Evolutionary conservation across 2,888 invertebrate species (phyloP).

Genomic region (Chymomyza amoena): DNA sequence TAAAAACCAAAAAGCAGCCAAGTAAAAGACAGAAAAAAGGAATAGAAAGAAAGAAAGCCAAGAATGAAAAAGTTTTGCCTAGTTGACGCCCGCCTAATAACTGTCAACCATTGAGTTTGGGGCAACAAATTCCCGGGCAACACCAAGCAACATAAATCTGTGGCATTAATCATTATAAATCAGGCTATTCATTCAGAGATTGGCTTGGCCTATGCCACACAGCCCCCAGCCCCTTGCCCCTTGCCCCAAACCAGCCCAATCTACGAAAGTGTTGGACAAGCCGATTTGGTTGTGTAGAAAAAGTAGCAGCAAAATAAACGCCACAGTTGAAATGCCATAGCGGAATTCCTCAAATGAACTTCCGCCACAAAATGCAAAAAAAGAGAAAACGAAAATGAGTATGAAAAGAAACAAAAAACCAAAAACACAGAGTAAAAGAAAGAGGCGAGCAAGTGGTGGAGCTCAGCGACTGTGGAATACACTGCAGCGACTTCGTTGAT

Average conservation of each 20-base stretch:
- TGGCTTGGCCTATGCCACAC: conserved; percentile 19
- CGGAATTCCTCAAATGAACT: conserved; percentile 58
- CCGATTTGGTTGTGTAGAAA: neutral
- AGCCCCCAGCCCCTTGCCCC: neutral
- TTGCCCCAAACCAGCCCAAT: neutral
- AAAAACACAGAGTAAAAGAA: neutral
- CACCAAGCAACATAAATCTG: conserved; percentile 46
- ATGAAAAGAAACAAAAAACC: neutral
- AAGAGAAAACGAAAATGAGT: conserved; percentile 5
- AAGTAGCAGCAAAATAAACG: conserved; percentile 24
- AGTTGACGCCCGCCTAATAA: conserved; percentile 8
- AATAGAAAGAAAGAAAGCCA: neutral
- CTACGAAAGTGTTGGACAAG: neutral
- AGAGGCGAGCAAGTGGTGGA: no score
- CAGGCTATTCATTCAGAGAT: conserved; percentile 58
- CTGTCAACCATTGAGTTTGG: conserved; percentile 15
- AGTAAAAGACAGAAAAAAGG: neutral
- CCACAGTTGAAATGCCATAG: conserved; percentile 54
- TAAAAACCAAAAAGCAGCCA: neutral
- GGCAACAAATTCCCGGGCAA: conserved; percentile 11
- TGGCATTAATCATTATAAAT: conserved; percentile 68
- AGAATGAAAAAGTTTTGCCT: conserved; percentile 1
- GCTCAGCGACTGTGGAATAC: no score
- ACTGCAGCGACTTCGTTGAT: no score
- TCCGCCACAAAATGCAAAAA: conserved; percentile 48